Evolutionary conservation across 1,140 invertebrate genomes (phyloP).

Genomic region (Manduca sexta): DNA sequence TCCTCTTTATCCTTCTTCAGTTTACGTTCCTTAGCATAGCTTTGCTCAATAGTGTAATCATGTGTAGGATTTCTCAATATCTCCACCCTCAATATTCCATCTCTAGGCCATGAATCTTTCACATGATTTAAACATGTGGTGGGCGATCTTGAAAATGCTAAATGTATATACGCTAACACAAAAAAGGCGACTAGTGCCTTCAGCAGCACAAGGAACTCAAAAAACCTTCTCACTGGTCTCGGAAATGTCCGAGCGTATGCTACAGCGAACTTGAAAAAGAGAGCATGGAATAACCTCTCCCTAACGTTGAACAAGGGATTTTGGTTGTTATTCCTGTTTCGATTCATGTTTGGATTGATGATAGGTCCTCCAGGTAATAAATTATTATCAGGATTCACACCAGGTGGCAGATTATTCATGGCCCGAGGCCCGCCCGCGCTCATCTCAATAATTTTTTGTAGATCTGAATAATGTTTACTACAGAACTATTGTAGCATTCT

Average conservation of each 20-base stretch:
- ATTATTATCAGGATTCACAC: constrained; percentile 73
- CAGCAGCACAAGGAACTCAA: constrained; percentile 93
- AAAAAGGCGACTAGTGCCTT: constrained; percentile 94
- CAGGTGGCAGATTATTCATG: constrained; percentile 62
- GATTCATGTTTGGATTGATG: constrained; percentile 67
- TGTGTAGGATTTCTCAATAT: constrained; percentile 86
- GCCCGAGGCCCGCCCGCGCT: constrained; percentile 46
- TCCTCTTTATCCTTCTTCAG: constrained; percentile 81
- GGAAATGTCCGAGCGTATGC: constrained; percentile 93
- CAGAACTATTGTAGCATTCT: constrained; percentile 13
- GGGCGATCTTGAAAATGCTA: constrained; percentile 93
- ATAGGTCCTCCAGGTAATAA: constrained; percentile 67
- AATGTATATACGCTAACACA: constrained; percentile 95
- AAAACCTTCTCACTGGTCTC: constrained; percentile 85
- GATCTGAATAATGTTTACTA: constrained; percentile 2
- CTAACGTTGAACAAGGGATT: constrained; percentile 89
- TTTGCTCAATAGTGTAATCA: constrained; percentile 85
- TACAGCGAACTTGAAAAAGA: constrained; percentile 93
- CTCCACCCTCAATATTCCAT: constrained; percentile 97
- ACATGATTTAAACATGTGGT: constrained; percentile 95
- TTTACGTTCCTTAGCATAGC: constrained; percentile 85
- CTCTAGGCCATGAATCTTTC: constrained; percentile 92
- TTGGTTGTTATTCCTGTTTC: constrained; percentile 76
- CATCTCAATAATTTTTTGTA: constrained; percentile 32
- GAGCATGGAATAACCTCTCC: constrained; percentile 95